Percentiles rank a stretch among this genome's conserved stretches.
phyloP scores from a whole-genome alignment of 2,797 vertebrate species.

The Hafferia zeledoni region DNA sequence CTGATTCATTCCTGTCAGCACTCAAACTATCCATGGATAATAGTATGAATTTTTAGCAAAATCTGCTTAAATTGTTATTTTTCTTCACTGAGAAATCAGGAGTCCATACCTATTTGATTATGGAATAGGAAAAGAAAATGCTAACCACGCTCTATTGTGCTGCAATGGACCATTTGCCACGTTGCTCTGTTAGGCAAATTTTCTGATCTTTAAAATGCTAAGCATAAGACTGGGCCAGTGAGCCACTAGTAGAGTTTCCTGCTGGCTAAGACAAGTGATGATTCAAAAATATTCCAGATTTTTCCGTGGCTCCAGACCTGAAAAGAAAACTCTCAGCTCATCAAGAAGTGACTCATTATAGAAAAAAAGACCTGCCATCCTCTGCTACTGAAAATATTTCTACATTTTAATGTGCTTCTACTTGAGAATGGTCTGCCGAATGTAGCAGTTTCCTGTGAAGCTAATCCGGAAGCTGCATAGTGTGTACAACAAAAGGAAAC shows the following conservation, averaged over 20 bases:
- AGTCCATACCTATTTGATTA: neutral
- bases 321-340: slow-evolving; percentile 14
- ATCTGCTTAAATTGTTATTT: neutral
- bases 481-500: neutral
- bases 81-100: neutral
- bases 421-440: slow-evolving; percentile 18
- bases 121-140: neutral
- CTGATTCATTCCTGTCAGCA: neutral
- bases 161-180: neutral
- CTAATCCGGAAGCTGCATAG: slow-evolving; percentile 3
- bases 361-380: neutral
- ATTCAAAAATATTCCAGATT: neutral
- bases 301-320: neutral
- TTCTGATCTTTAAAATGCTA: slow-evolving; percentile 14
- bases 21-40: neutral
- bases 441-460: neutral
- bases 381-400: neutral
- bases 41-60: neutral
- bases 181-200: neutral
- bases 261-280: neutral
- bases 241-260: slow-evolving; percentile 11
- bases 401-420: neutral
- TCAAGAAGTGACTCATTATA: slow-evolving; percentile 33
- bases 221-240: neutral
- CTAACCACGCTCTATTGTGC: neutral